Base-by-base conservation (phyloP, 2,113 vertebrate genomes). In the Anhinga rufa region DNA sequence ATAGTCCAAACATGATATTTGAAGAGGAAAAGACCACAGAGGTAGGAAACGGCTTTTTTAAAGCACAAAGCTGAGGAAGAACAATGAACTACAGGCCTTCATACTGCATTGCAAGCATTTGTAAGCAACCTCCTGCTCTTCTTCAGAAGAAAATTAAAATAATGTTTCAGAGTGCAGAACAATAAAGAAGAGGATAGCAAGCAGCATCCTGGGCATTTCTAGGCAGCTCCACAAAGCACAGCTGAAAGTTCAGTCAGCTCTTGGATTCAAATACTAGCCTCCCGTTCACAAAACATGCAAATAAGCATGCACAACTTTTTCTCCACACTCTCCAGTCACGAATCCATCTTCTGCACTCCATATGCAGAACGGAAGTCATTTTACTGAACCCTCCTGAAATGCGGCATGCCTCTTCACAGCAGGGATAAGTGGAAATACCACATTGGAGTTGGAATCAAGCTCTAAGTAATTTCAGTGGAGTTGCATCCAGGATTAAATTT, bases 51-150 rank as follows among this genome's bases (percentile, higher is more conserved):
- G 32, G 81, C 7, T 48, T 93, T 86, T 89, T n/a, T 54, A 80
- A 94, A 95, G 68, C 68, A 96, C 80, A 97, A 91, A 97, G 95
- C 31, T 72, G 74, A 92, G 78, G 49, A 85, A 91, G 5, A 96
- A 94, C 34, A 95, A 86, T 32, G 92, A 95, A 83, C 80, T 81
- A 22, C 51, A 86, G 75, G 74, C 49, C 65, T 92, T 94, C 92
- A 80, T 1, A 2, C 85, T 95, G 82, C 17, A 46, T 46, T 46
- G 44, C 17, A 46, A 18, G 83, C 49, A 95, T 86, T 90, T 86
- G 28, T 74, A 93, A 96, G 87, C 48, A 57, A 93, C 85, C 92
- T 97, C 93, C 96, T 97, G 86, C 74, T 86, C 86, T 89, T 93
- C 90, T 95, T 95, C 46, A 93, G 60, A 60, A 70, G 57, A 95